Base-by-base conservation (phyloP, 1,140 invertebrate species). In the Polyergus mexicanus region DNA sequence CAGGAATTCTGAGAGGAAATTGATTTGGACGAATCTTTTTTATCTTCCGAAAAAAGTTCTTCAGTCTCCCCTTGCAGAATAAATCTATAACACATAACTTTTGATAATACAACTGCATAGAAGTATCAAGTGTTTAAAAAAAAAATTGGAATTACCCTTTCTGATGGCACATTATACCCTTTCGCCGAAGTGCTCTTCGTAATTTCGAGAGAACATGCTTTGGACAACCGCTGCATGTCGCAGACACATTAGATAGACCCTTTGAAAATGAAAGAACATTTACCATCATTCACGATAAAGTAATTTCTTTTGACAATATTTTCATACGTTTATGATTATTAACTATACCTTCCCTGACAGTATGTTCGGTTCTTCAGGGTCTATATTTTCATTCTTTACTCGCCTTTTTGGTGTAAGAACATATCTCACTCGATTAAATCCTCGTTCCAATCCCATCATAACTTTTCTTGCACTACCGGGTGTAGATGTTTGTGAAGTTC, bases 161-260 rank as follows among this genome's bases (percentile, higher is more conserved):
- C 90, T 97, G 96, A 90, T 96, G 96, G 92, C 96, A 97, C 38
- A 95, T 94, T 74, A 98, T 97, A 89, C 97, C 97, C 93, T 97
- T 97, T 83, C 95, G 96, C 13, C 96, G 94, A 47, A 98, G 95
- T 3, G 96, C 97, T 71, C 95, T 94, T 68, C 96, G 96, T 54
- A 98, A 92, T 91, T 96, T 96, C 1, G 94, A 94, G 32, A 98
- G 93, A 16, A 97, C 96, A 84, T 96, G 94, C 88, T 97, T 97
- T 1, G 97, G 96, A 94, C 96, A 96, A 19, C 94, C 95, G 76
- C 96, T 96, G 54, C 96, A 96, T 8, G 97, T 97, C 11, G 96
- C 96, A 7, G 97, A 97, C 35, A 98, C 96, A 93, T 98, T 98
- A 89, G 96, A 97, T 56, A 97, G 93, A 81, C 96, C 96, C 97